Base-by-base conservation (phyloP, 2,888 invertebrate genomes). In the Schizaphis graminum region DNA sequence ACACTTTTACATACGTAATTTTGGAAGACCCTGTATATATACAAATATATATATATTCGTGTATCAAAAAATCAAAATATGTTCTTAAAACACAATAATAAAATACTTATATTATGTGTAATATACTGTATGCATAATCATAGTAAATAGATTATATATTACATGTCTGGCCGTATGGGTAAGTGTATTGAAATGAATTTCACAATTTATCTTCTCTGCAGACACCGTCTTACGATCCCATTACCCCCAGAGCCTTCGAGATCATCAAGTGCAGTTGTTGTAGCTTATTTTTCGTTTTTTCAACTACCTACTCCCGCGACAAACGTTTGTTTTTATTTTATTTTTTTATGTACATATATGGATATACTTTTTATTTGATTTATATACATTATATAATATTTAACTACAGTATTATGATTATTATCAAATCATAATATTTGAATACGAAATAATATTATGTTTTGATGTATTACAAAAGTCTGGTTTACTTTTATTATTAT, bases 381-480 rank as follows among this genome's bases (percentile, higher is more conserved):
- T 92, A 88, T 67, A 77, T 77, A 88, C 26, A 56, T 57, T 53
- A 92, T 67, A 49, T 87, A 13, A 67, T 87, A 53, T 89, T 41
- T n/a, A 77, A 89, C 41, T 93, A 84, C 49, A 92, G 67, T 92
- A 93, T 88, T 93, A 89, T 89, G 67, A 93, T 89, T 89, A n/a
- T 56, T 87, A 89, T 93, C 77, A 93, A 89, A 89, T 93, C 88
- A 89, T 89, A 89, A 89, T 88, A 53, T 92, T 67, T 53, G 77
- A 89, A 89, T 56, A 56, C 53, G 56, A 93, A 84, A 89, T 56
- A 89, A 93, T 44, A 86, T 91, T 44, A 86, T 91, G n/a, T 93
- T 93, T 89, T 88, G 53, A 87, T 92, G 47, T 92, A 92, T 87
- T 87, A 87, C 87, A 67, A 93, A 93, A 93, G 93, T 93, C 93